Percentiles rank a stretch among this genome's conserved stretches.
Evolutionary conservation across 2,113 vertebrate genomes (phyloP).

Genomic region (Lanius collurio): DNA sequence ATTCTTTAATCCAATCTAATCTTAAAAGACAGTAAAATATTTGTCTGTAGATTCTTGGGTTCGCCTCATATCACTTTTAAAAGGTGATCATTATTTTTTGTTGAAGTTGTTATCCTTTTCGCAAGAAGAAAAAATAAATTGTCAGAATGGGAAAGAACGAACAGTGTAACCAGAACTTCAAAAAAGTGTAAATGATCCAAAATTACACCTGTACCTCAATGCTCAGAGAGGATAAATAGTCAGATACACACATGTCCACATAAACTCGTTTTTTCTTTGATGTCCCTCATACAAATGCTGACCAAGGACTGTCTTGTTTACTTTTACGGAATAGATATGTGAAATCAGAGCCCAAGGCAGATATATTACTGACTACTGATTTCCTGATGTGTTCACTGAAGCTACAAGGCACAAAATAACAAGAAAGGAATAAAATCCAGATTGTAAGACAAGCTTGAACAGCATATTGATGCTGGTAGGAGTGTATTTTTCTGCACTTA

Average conservation of each 20-base stretch:
- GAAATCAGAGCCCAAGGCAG: not conserved
- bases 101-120: not conserved
- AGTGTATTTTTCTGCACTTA: not conserved
- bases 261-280: not conserved
- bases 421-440: slow-evolving; percentile 6
- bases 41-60: not conserved
- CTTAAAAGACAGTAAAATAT: not conserved
- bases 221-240: not conserved
- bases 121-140: not conserved
- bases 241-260: not conserved
- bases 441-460: slow-evolving; percentile 11
- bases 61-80: not conserved
- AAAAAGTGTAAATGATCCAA: not conserved
- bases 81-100: not conserved
- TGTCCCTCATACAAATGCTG: not conserved
- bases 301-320: not conserved
- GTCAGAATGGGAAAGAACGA: not conserved
- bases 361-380: not conserved
- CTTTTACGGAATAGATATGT: not conserved
- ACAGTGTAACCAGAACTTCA: not conserved
- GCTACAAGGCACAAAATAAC: not conserved
- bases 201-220: not conserved
- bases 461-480: not conserved
- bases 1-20: not conserved
- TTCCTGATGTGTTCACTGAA: slow-evolving; percentile 1